Conservation (phyloP, 2,888 invertebrate species). For the Bugula neritina region DNA sequence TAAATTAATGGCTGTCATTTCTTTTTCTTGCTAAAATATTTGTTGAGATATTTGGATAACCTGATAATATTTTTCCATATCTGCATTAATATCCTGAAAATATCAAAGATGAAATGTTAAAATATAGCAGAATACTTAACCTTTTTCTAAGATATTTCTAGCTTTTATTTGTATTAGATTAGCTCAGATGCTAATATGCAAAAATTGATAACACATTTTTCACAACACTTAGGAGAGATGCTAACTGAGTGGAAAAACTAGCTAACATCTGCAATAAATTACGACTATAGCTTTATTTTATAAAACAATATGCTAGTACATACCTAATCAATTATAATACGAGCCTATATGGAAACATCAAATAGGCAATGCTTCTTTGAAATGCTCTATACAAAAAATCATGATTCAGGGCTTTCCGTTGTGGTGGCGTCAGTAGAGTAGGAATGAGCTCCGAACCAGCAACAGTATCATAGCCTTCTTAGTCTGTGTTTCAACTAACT, state of each 20-base stretch:
- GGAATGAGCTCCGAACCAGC: too few relatives aligned
- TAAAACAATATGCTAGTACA: conserved; percentile 22
- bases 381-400: not conserved
- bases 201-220: conserved; percentile 23
- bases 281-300: conserved; percentile 18
- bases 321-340: conserved; percentile 7
- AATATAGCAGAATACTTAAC: conserved; percentile 9
- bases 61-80: too few relatives aligned
- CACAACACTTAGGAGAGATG: conserved; percentile 21
- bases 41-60: too few relatives aligned
- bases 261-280: conserved; percentile 21
- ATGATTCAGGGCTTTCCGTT: conserved; percentile 15
- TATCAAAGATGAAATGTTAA: not conserved
- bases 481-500: too few relatives aligned
- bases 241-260: conserved; percentile 22
- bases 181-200: conserved; percentile 22
- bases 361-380: not conserved
- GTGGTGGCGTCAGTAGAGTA: not conserved
- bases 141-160: conserved; percentile 21
- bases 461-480: too few relatives aligned
- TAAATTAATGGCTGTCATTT: too few relatives aligned
- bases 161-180: conserved; percentile 23
- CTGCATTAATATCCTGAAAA: too few relatives aligned
- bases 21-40: too few relatives aligned
- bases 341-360: conserved; percentile 24